Percentiles rank a stretch among this genome's conserved stretches.
Conservation (phyloP, 1,140 invertebrate species). For the Achroia grisella region DNA sequence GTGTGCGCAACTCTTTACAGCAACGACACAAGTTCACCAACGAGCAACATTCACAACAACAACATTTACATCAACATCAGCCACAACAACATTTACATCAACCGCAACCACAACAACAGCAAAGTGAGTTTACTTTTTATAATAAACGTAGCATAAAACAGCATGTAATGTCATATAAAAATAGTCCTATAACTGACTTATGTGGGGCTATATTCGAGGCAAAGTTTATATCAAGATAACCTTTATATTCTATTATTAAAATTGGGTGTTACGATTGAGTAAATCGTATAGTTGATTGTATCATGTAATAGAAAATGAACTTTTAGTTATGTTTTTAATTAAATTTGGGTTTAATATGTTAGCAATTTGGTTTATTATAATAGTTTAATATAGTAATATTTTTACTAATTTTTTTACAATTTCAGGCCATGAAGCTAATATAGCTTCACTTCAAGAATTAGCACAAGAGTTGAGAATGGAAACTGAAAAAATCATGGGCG, state of each 20-base stretch:
- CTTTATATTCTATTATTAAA: background rate
- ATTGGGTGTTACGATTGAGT: no score
- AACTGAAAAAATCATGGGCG: slow-evolving; percentile 61
- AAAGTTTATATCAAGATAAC: background rate
- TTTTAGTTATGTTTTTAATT: no score
- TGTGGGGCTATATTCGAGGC: background rate
- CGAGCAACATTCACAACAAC: slow-evolving; percentile 46
- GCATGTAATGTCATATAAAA: no score
- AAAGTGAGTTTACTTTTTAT: slow-evolving; percentile 7
- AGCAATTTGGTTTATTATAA: no score
- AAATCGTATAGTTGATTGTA: no score
- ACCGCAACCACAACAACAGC: slow-evolving; percentile 23
- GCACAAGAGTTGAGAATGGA: slow-evolving; percentile 61
- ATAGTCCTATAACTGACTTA: no score
- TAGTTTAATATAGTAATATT: no score
- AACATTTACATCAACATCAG: slow-evolving; percentile 26
- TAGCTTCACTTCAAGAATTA: slow-evolving; percentile 56
- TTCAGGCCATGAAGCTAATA: slow-evolving; percentile 56
- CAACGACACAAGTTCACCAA: slow-evolving; percentile 63
- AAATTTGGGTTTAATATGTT: no score
- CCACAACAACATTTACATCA: slow-evolving; percentile 19
- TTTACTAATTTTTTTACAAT: slow-evolving; percentile 4
- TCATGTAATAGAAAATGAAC: no score
- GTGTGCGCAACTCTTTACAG: slow-evolving; percentile 54
- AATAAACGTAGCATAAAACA: no score